A percentile compares a stretch with the other conserved stretches of the same genome.
Conservation (phyloP, 2,113 vertebrate genomes). For the Eudorcas thomsonii region DNA sequence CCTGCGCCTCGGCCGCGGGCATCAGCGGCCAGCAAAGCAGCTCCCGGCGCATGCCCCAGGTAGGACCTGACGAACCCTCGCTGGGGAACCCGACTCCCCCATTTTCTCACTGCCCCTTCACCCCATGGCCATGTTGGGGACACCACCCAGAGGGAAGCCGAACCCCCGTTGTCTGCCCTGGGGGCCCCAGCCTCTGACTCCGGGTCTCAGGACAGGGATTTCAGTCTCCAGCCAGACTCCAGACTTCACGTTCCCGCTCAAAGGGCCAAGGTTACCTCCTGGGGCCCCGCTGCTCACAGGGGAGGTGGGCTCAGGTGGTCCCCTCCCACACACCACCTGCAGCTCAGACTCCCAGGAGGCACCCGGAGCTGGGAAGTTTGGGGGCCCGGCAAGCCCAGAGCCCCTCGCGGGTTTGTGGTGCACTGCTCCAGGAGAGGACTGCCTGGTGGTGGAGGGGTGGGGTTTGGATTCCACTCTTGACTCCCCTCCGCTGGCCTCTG, state of each 20-base stretch:
- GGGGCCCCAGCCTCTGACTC: neutral
- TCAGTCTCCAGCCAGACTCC: neutral
- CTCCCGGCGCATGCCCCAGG: neutral
- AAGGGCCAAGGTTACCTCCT: constrained; percentile 30
- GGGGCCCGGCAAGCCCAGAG: neutral
- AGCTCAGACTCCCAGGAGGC: neutral
- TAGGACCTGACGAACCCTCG: neutral
- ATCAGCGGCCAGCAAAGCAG: neutral
- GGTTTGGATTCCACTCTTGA: neutral
- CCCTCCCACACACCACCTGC: constrained; percentile 15
- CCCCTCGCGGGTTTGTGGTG: neutral
- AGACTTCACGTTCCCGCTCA: neutral
- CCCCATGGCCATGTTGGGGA: neutral
- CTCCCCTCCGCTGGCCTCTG: neutral
- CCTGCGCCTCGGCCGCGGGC: neutral
- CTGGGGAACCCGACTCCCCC: neutral
- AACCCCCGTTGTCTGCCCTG: rapidly evolving
- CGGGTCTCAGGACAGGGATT: neutral
- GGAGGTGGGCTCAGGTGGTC: neutral
- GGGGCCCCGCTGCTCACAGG: neutral
- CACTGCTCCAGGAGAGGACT: neutral
- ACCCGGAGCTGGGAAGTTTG: neutral
- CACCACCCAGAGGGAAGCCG: neutral
- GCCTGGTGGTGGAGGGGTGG: neutral
- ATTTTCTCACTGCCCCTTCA: neutral